Evolutionary conservation across 2,113 vertebrate species (phyloP).

Genomic region (Himantopus leucocephalus): DNA sequence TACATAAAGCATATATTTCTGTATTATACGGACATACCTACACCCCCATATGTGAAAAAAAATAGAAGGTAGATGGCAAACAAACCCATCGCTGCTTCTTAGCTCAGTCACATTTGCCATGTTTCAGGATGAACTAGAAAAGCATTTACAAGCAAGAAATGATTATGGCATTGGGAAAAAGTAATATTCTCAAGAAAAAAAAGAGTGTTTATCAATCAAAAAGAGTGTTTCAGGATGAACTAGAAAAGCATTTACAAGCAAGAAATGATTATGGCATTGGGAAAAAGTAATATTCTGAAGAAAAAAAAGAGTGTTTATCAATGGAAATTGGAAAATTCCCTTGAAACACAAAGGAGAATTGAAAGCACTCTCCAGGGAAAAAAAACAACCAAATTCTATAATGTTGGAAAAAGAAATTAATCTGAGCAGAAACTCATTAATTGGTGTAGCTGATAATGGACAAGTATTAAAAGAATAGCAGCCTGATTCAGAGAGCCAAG

Average conservation of each 20-base stretch:
- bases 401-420: background rate
- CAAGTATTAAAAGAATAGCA: background rate
- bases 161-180: background rate
- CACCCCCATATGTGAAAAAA: background rate
- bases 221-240: background rate
- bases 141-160: background rate
- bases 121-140: background rate
- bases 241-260: background rate
- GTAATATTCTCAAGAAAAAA: background rate
- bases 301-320: background rate
- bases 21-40: background rate
- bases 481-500: background rate
- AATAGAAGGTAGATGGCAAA: background rate
- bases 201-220: background rate
- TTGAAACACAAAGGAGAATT: background rate
- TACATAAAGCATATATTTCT: background rate
- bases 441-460: background rate
- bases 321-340: background rate
- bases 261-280: background rate
- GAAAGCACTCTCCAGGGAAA: background rate
- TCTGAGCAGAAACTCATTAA: background rate
- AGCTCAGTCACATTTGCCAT: background rate
- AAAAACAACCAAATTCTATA: background rate
- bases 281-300: background rate
- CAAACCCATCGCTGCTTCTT: background rate